Evolutionary conservation across 1,140 invertebrate genomes (phyloP).

Genomic region (Scaptomyza graminum): DNA sequence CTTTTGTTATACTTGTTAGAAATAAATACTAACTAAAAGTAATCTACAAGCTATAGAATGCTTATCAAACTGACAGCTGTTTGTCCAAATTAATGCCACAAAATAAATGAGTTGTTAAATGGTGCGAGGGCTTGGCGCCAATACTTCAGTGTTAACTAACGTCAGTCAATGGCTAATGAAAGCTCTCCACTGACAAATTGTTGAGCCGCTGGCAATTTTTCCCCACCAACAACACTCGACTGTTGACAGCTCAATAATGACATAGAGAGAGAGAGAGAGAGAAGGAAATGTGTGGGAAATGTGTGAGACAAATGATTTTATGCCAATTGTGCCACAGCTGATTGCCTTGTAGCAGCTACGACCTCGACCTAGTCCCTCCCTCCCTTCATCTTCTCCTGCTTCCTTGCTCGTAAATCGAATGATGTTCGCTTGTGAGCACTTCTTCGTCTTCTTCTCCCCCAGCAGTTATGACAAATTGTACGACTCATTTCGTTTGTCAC

Average conservation of each 20-base stretch:
- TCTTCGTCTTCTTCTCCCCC: background rate
- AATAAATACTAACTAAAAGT: conserved; percentile 7
- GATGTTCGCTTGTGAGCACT: conserved; percentile 17
- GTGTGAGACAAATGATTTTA: conserved; percentile 33
- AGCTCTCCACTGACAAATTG: conserved; percentile 33
- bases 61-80: conserved; percentile 33
- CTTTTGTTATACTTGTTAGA: background rate
- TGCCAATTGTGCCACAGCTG: conserved; percentile 36
- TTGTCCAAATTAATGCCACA: conserved; percentile 34
- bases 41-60: background rate
- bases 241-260: conserved; percentile 50
- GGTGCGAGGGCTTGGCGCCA: conserved; percentile 14
- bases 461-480: conserved; percentile 47
- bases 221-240: background rate
- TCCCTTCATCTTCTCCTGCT: background rate
- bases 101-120: conserved; percentile 53
- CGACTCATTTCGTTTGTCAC: conserved; percentile 47
- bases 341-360: conserved; percentile 39
- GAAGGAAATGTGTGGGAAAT: too few relatives aligned
- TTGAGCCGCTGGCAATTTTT: conserved; percentile 29
- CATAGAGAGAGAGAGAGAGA: background rate
- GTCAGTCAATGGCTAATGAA: conserved; percentile 37
- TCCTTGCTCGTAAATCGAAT: conserved; percentile 31
- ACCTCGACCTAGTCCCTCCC: conserved; percentile 40
- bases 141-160: conserved; percentile 35